phyloP scores from a whole-genome alignment of 2,888 invertebrate species.

The Masnerella sp. region DNA sequence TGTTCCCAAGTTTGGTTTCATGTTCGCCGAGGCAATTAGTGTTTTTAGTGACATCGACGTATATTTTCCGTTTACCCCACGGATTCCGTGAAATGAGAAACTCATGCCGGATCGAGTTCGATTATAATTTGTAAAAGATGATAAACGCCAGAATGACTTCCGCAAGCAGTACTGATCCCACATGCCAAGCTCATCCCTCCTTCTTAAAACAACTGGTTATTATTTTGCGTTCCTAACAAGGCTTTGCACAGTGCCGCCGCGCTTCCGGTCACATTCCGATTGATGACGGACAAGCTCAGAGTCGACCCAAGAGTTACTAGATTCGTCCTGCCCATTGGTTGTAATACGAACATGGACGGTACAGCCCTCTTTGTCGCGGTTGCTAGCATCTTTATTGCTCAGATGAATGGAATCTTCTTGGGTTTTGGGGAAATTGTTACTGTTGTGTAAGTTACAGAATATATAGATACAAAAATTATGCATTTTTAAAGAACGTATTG shows the following conservation, averaged over 20 bases:
- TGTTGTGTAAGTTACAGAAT: slow-evolving; percentile 90
- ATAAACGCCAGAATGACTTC: slow-evolving; percentile 68
- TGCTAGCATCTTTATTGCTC: slow-evolving; percentile 91
- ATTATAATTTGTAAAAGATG: slow-evolving; percentile 47
- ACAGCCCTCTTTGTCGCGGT: slow-evolving; percentile 93
- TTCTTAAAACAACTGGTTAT: slow-evolving; percentile 52
- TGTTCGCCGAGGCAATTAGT: slow-evolving; percentile 5
- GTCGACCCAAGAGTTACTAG: slow-evolving; percentile 90
- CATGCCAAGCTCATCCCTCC: slow-evolving; percentile 55
- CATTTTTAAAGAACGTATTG: too few relatives aligned
- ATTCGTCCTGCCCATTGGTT: slow-evolving; percentile 93
- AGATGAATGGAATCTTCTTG: slow-evolving; percentile 90
- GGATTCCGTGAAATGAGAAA: background rate
- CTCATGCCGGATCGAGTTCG: slow-evolving; percentile 20
- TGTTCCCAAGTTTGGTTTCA: slow-evolving; percentile 9
- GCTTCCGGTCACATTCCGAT: slow-evolving; percentile 90
- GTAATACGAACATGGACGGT: slow-evolving; percentile 96
- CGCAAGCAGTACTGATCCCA: slow-evolving; percentile 62
- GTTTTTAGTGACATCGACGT: slow-evolving; percentile 16
- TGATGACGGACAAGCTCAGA: slow-evolving; percentile 90
- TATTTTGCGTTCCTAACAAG: slow-evolving; percentile 68
- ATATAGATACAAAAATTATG: background rate
- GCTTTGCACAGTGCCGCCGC: slow-evolving; percentile 84
- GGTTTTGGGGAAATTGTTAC: slow-evolving; percentile 91
- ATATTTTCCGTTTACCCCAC: slow-evolving; percentile 11